Evolutionary conservation across 2,888 invertebrate species (phyloP).

Genomic region (Eulithis prunata): DNA sequence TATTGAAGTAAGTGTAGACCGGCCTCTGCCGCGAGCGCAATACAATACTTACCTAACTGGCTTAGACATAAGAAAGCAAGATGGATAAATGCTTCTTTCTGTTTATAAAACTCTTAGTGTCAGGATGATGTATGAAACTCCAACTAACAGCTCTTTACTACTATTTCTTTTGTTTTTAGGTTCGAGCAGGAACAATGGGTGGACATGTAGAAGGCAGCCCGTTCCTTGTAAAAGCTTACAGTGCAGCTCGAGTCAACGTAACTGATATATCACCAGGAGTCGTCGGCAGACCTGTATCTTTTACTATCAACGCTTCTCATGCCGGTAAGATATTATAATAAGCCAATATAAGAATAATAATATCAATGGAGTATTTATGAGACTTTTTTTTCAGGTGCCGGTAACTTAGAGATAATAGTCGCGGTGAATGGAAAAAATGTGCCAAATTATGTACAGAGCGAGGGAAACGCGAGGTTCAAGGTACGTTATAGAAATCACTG

Average conservation of each 20-base stretch:
- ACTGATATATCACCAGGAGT: conserved; percentile 96
- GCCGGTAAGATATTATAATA: conserved; percentile 70
- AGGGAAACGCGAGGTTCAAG: conserved; percentile 97
- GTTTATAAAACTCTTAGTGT: too few species aligned
- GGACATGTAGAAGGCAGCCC: conserved; percentile 97
- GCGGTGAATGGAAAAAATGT: conserved; percentile 98
- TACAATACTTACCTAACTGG: too few species aligned
- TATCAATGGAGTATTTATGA: not conserved
- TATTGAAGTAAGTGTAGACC: conserved; percentile 87
- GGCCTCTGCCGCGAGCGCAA: too few species aligned
- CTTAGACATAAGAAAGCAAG: too few species aligned
- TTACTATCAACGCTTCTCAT: conserved; percentile 94
- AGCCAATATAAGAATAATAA: too few species aligned
- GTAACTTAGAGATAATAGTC: conserved; percentile 98
- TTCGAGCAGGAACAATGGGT: conserved; percentile 83
- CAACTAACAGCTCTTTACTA: too few species aligned
- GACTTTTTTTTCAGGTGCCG: conserved; percentile 87
- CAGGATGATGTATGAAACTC: too few species aligned
- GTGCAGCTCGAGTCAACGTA: conserved; percentile 96
- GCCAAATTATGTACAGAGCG: conserved; percentile 98
- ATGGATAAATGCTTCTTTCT: too few species aligned
- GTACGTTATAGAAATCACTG: conserved; percentile 59
- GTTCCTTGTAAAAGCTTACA: conserved; percentile 97
- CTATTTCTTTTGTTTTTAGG: conserved; percentile 49
- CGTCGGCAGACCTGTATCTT: conserved; percentile 96